A percentile compares a stretch with the other conserved stretches of the same genome.
Conservation (phyloP, 2,113 vertebrate species). For the Otolemur garnettii region DNA sequence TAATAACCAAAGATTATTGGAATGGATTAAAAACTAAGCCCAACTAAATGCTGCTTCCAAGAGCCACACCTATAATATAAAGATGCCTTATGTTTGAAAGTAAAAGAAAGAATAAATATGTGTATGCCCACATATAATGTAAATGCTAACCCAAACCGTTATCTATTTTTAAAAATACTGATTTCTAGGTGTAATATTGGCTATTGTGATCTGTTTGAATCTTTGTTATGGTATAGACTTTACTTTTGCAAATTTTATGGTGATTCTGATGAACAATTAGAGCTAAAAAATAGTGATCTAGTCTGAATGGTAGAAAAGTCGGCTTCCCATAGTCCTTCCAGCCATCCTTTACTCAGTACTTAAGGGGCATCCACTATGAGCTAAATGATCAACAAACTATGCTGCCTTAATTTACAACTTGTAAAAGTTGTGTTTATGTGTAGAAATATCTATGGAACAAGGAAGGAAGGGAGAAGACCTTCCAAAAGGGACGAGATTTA, state of each 20-base stretch:
- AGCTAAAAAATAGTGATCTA: not conserved
- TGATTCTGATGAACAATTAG: not conserved
- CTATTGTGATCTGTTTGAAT: accelerated
- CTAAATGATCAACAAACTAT: not conserved
- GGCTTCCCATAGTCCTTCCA: accelerated
- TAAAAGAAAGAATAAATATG: not conserved
- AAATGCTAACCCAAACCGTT: not conserved
- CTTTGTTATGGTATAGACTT: accelerated
- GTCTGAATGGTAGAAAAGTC: not conserved
- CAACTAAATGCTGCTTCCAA: accelerated
- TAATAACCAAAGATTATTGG: accelerated
- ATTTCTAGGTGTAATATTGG: no score
- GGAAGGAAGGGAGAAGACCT: not conserved
- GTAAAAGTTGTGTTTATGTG: not conserved
- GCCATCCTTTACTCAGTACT: no score
- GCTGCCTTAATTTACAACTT: not conserved
- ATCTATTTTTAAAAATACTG: not conserved
- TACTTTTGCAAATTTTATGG: accelerated
- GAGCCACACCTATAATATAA: accelerated
- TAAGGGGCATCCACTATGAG: not conserved
- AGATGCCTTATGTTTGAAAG: not conserved
- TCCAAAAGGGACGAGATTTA: not conserved
- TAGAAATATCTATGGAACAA: not conserved
- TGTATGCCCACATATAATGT: accelerated
- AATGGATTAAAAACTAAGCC: no score